Evolutionary conservation across 2,797 vertebrate genomes (phyloP).

Genomic region (Limosa lapponica): DNA sequence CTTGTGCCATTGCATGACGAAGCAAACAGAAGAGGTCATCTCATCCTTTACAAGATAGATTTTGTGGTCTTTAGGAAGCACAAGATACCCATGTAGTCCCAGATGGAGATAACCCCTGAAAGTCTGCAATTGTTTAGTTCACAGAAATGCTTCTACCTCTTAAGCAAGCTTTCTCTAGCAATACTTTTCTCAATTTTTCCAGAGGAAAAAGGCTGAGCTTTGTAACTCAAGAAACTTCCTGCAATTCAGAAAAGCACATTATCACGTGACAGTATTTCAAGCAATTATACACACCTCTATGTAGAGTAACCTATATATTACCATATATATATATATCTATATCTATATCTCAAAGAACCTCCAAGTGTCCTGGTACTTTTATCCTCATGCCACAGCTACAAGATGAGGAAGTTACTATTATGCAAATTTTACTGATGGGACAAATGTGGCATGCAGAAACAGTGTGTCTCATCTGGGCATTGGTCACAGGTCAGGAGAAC

Average conservation of each 20-base stretch:
- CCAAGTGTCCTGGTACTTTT: not conserved
- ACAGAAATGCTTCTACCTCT: not conserved
- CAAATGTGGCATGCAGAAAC: not conserved
- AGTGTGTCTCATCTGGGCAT: accelerated
- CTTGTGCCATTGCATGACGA: not conserved
- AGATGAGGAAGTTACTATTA: not conserved
- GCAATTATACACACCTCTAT: not conserved
- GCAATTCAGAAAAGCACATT: not conserved
- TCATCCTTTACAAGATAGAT: not conserved
- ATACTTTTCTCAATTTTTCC: not conserved
- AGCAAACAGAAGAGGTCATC: not conserved
- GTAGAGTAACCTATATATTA: not conserved
- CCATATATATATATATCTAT: too few species aligned
- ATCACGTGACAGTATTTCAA: not conserved
- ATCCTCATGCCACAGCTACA: not conserved
- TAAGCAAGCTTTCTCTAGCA: not conserved
- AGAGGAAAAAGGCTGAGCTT: not conserved
- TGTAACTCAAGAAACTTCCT: not conserved
- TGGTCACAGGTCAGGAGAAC: not conserved
- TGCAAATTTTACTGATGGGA: not conserved
- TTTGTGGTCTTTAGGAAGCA: not conserved
- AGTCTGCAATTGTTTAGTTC: not conserved
- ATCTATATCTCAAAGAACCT: not conserved
- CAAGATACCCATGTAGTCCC: not conserved
- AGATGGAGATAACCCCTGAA: not conserved